Evolutionary conservation across 2,888 invertebrate genomes (phyloP), one percentile per base, ranked within the genome.

Genomic region (Eustalomyia histrio): DNA sequence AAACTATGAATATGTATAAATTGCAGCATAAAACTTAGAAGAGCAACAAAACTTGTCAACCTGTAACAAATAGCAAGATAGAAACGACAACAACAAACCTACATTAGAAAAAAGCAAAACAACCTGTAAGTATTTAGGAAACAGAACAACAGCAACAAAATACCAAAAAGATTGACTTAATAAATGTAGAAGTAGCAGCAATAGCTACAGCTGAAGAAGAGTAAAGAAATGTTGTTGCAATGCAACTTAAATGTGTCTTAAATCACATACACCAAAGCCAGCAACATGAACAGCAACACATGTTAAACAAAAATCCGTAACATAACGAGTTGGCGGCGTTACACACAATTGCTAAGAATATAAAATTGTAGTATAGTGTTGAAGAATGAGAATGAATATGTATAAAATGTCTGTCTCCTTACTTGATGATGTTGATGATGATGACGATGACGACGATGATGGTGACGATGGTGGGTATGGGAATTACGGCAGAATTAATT

Each of bases 91-190:
- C 33, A 55, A 69, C 43, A 47, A 67, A 69, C 75, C 71, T 55
- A 65, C 80, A 73, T 69, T 69, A 69, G 57, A 76, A 79, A 86
- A 85, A 84, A 85, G 71, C 84, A 86, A 52, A 63, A 64, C 81
- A 81, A 83, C 81, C 71, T 78, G 81, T 64, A 78, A 75, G 76
- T 73, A 73, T 76, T 81, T 75, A 64, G 71, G 69, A 67, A 80
- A 83, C 69, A 81, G 74, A 80, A 64, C 43, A 74, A 64, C 35
- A 76, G 53, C 63, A 78, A 84, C 80, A 83, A 71, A 61, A 65
- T 58, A 39, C 58, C 73, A 43, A 18, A 76, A 57, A 73, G 65
- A 74, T 71, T 76, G 61, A 69, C 65, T 76, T 73, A 76, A 63
- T 55, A 71, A 50, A 50, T 64, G 57, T 35, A 52, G 58, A 78